Conservation (phyloP, 2,888 invertebrate genomes). For the Caenorhabditis sp. region DNA sequence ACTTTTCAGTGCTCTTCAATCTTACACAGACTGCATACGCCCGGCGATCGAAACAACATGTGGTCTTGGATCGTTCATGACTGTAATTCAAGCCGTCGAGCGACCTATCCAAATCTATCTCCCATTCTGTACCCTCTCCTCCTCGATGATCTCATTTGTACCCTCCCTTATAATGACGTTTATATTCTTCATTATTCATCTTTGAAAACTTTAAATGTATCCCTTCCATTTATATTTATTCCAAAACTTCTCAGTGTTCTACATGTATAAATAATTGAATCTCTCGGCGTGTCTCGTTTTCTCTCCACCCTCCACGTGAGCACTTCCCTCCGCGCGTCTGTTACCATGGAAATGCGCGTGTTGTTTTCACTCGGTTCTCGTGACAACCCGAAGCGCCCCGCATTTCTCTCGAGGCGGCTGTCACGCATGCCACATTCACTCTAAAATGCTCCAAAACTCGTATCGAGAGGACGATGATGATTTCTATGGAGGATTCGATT, state of each 20-base stretch:
- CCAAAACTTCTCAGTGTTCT: background rate
- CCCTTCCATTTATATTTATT: background rate
- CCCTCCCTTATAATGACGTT: slow-evolving; percentile 32
- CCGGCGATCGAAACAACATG: slow-evolving; percentile 71
- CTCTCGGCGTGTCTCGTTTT: slow-evolving; percentile 12
- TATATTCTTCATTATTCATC: slow-evolving; percentile 1
- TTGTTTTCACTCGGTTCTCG: slow-evolving; percentile 22
- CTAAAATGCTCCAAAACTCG: slow-evolving; percentile 21
- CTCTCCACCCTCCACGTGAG: background rate
- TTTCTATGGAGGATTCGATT: slow-evolving; percentile 82
- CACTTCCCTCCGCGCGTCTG: background rate
- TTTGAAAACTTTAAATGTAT: background rate
- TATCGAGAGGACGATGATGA: slow-evolving; percentile 72
- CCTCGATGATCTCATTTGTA: slow-evolving; percentile 49
- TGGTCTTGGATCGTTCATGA: slow-evolving; percentile 68
- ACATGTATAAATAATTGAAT: slow-evolving; percentile 62
- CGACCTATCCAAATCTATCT: slow-evolving; percentile 75
- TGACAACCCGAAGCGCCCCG: slow-evolving; percentile 18
- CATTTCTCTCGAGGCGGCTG: background rate
- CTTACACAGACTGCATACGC: slow-evolving; percentile 76
- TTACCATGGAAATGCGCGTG: slow-evolving; percentile 27
- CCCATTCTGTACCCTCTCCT: slow-evolving; percentile 66
- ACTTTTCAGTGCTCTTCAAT: slow-evolving; percentile 73
- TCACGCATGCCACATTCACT: background rate
- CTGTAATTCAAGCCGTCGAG: slow-evolving; percentile 74